phyloP scores from a whole-genome alignment of 2,797 vertebrate genomes.

The Microhierax caerulescens region DNA sequence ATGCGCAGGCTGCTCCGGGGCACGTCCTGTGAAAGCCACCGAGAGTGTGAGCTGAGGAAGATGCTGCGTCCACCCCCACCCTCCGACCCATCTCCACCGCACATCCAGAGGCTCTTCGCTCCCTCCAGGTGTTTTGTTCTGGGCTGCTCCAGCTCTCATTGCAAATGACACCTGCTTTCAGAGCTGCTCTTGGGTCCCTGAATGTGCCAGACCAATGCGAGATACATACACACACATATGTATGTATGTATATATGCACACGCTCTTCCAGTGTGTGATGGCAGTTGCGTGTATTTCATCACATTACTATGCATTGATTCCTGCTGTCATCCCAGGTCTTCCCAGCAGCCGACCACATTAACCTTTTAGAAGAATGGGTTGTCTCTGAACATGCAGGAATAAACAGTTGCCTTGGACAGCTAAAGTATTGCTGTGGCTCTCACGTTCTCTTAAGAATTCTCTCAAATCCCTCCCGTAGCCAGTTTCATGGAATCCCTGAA shows the following conservation, averaged over 20 bases:
- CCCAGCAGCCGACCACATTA: background rate
- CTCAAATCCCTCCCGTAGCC: background rate
- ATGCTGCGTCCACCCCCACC: rapidly evolving
- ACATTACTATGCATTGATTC: background rate
- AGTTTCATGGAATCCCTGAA: background rate
- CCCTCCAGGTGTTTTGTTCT: background rate
- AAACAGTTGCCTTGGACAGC: background rate
- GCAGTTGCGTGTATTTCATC: background rate
- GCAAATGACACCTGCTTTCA: background rate
- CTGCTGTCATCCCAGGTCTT: background rate
- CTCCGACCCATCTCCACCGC: background rate
- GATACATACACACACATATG: no score
- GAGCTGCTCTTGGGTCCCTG: background rate
- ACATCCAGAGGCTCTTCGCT: background rate
- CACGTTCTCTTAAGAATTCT: background rate
- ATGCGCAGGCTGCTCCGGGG: rapidly evolving
- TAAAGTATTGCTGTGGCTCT: background rate
- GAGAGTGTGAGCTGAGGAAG: rapidly evolving
- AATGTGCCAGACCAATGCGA: background rate
- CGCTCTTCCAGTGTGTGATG: background rate
- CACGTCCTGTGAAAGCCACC: background rate
- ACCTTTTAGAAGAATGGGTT: background rate
- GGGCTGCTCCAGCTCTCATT: background rate
- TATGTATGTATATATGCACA: background rate
- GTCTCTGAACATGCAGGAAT: background rate